These are phyloP conservation scores for Drosophila kepulauana DNA, from an alignment of 1,140 invertebrate genomes.

Conservation along the genomic window DNA sequence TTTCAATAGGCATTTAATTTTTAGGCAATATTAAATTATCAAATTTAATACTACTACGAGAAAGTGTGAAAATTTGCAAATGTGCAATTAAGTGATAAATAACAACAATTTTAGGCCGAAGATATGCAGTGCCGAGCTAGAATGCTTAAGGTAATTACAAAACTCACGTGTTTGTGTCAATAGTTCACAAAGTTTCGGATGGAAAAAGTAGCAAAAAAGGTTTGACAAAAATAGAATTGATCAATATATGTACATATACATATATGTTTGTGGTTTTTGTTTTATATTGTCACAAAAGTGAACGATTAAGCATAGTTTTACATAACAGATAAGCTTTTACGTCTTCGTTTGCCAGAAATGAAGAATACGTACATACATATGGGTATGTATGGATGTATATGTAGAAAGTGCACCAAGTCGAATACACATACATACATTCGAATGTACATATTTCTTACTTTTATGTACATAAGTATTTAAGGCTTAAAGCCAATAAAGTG, in stretches of 20 bases:
- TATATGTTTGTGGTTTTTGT: not conserved
- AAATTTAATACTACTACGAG: conserved; percentile 39
- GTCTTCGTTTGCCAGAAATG: not conserved
- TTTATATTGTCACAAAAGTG: not conserved
- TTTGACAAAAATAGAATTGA: conserved; percentile 3
- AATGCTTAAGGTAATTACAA: conserved; percentile 40
- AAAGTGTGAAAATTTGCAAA: conserved; percentile 42
- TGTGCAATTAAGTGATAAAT: conserved; percentile 40
- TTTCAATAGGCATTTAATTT: conserved; percentile 51
- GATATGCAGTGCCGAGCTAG: conserved; percentile 33
- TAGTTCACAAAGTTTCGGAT: not conserved
- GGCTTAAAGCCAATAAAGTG: conserved; percentile 3
- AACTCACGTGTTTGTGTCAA: conserved; percentile 15
- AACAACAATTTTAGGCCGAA: conserved; percentile 15
- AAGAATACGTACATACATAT: conserved; percentile 12
- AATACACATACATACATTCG: not conserved
- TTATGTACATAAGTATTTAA: not conserved
- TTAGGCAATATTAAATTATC: conserved; percentile 44
- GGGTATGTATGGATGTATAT: conserved; percentile 5
- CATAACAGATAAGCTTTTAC: conserved; percentile 4
- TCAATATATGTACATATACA: not conserved
- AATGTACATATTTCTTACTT: conserved; percentile 4
- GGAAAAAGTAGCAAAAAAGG: not conserved
- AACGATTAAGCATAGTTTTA: conserved; percentile 12
- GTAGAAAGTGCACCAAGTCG: conserved; percentile 14